phyloP scores from a whole-genome alignment of 1,140 invertebrate genomes.

The Ylistrum balloti region DNA sequence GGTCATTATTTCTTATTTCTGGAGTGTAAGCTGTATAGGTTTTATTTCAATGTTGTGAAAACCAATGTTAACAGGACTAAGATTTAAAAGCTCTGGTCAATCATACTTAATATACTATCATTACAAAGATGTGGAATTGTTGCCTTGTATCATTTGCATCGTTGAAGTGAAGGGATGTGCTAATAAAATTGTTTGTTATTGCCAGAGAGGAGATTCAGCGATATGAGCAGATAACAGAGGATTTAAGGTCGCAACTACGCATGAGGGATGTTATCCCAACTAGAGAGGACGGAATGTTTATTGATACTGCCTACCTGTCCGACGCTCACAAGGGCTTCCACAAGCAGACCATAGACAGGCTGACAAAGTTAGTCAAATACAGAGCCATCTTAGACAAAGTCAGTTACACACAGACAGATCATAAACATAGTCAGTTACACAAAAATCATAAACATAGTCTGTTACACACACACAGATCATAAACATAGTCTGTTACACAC shows the following conservation, averaged over 20 bases:
- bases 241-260: slow-evolving; percentile 72
- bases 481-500: not conserved
- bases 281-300: slow-evolving; percentile 64
- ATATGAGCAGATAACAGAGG: slow-evolving; percentile 71
- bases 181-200: slow-evolving; percentile 3
- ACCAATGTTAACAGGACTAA: no score
- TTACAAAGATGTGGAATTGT: no score
- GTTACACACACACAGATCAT: not conserved
- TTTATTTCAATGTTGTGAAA: no score
- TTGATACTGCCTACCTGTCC: slow-evolving; percentile 55
- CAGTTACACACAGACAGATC: not conserved
- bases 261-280: slow-evolving; percentile 73
- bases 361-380: slow-evolving; percentile 73
- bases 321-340: slow-evolving; percentile 55
- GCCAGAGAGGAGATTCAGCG: slow-evolving; percentile 67
- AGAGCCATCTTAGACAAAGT: slow-evolving; percentile 69
- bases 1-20: no score
- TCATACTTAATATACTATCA: no score
- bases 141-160: no score
- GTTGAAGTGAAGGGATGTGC: no score
- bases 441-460: no score
- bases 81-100: no score
- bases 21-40: no score
- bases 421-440: not conserved
- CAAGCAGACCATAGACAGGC: slow-evolving; percentile 67